Percentiles rank a stretch among this genome's conserved stretches.
Conservation (phyloP, 2,797 vertebrate species). For the Labeo calbasu region DNA sequence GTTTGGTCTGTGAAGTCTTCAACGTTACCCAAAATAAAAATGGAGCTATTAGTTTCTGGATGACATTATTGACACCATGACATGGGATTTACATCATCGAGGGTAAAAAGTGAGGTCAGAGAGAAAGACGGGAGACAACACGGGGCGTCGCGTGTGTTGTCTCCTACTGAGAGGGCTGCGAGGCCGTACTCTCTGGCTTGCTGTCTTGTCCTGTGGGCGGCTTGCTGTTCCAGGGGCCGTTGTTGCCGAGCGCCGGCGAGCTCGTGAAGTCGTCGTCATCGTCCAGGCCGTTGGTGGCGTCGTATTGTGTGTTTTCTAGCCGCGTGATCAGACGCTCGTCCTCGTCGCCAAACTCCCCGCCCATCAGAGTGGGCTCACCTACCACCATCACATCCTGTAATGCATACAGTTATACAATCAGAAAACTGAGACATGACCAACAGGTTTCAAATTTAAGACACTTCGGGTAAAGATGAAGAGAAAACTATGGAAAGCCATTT, state of each 20-base stretch:
- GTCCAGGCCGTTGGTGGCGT: constrained; percentile 97
- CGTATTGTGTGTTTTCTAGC: constrained; percentile 98
- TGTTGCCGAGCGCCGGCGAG: constrained; percentile 94
- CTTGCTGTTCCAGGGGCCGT: constrained; percentile 94
- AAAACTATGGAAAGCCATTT: not conserved
- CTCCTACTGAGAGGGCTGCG: constrained; percentile 91
- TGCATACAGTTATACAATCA: not conserved
- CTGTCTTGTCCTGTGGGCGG: constrained; percentile 89
- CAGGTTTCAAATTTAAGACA: not conserved
- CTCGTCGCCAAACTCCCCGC: constrained; percentile 97
- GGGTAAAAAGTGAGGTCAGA: constrained; percentile 54
- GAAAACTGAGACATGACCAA: not conserved
- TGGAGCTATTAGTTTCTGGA: constrained; percentile 35
- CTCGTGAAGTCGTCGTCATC: constrained; percentile 98
- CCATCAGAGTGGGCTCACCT: constrained; percentile 98
- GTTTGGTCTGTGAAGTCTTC: constrained; percentile 37
- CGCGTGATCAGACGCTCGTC: constrained; percentile 99
- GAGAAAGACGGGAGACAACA: not conserved
- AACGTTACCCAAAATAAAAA: constrained; percentile 6
- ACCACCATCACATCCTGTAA: constrained; percentile 98
- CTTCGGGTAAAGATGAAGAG: not conserved
- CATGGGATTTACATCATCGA: constrained; percentile 37
- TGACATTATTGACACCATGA: constrained; percentile 41
- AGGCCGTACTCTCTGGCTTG: constrained; percentile 93
- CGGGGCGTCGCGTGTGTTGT: not conserved